Evolutionary conservation across 2,888 invertebrate genomes (phyloP), one percentile per base, ranked within the genome.

Genomic region (Eupeodes latifasciatus): DNA sequence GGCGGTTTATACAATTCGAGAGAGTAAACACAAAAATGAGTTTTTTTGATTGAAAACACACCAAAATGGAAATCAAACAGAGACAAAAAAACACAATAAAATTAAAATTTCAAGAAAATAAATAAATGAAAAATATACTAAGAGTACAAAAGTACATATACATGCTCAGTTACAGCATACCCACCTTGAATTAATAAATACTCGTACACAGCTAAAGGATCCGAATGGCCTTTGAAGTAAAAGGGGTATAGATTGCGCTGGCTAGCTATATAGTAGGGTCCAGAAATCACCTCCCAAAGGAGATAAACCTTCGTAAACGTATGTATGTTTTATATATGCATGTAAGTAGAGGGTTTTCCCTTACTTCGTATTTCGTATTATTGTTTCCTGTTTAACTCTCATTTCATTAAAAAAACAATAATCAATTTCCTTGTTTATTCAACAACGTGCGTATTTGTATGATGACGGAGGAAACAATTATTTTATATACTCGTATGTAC

Each of bases 341-440:
- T 4, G 40, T 40, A 40, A 40, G 9, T 36, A 12, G 16, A 2
- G 14, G 11, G 9, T 34, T 51, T 40, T 40, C 6, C 49, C 49
- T 14, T n/a, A n/a, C 27, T 49, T n/a, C 10, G 49, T n/a, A 47
- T 11, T 19, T 47, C 7, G 1, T 44, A 19, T 69, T 53, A 14
- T 53, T 7, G 19, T 44, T 36, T 69, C 12, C 5, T 47, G 14
- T 49, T 16, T 5, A 67, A 34, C 2, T 36, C 9, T 19, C 19
- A 40, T 71, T 71, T 19, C 19, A 40, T 71, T 71, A 16, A 19
- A 71, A 19, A 19, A 71, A 55, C 9, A 71, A 71, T 36, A 55
- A 12, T 40, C 36, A 55, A 44, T 55, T 55, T 66, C 14, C 14
- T 64, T 57, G 12, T 40, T 71, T 40, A 55, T 19, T 69, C 40